Percentiles rank a stretch among this genome's conserved stretches.
Conservation (phyloP, 1,140 invertebrate species). For the Saxidomus purpurata region DNA sequence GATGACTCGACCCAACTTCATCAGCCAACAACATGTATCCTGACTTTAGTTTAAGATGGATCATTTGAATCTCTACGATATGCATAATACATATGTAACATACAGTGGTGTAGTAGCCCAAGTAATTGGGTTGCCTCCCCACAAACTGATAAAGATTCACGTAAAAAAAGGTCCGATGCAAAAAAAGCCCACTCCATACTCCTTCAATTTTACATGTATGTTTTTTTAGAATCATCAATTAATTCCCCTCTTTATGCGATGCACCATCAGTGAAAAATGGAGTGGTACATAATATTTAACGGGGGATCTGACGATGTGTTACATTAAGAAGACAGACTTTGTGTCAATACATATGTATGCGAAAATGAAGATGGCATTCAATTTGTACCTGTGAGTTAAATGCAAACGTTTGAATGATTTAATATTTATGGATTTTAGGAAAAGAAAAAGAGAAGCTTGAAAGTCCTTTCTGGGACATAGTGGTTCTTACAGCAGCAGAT, state of each 20-base stretch:
- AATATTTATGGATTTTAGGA: too few species aligned
- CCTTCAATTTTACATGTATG: too few species aligned
- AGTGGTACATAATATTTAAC: too few species aligned
- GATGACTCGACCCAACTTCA: background rate
- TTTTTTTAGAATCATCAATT: too few species aligned
- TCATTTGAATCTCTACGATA: background rate
- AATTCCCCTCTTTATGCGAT: too few species aligned
- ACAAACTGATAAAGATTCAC: background rate
- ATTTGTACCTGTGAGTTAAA: too few species aligned
- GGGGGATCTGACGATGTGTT: too few species aligned
- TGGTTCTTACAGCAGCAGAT: slow-evolving; percentile 86
- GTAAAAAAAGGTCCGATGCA: background rate
- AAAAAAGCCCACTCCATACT: too few species aligned
- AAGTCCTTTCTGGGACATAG: slow-evolving; percentile 85
- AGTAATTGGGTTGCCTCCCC: too few species aligned
- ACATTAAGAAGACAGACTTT: too few species aligned
- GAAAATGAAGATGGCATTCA: background rate
- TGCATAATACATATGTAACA: background rate
- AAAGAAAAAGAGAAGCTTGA: slow-evolving; percentile 56
- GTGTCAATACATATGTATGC: background rate
- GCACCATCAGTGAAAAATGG: too few species aligned
- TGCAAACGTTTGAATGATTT: too few species aligned
- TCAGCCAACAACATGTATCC: background rate
- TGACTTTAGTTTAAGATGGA: background rate
- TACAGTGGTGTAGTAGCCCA: background rate